A percentile compares a stretch with the other conserved stretches of the same genome.
Evolutionary conservation across 2,888 invertebrate genomes (phyloP).

Genomic region (Rhodophaea formosa): DNA sequence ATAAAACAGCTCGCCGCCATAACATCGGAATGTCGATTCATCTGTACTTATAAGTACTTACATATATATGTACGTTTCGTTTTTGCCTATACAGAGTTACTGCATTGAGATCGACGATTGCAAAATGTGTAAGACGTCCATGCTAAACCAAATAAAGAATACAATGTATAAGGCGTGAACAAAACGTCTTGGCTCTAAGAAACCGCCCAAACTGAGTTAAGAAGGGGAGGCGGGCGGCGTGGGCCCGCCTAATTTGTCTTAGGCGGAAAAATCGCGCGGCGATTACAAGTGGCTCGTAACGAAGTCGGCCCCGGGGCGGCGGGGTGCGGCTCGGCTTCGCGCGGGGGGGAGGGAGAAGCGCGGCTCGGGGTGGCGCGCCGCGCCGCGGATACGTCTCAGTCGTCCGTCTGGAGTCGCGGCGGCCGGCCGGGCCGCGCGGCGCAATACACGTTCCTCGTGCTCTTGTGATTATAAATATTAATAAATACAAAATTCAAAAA

Average conservation of each 20-base stretch:
- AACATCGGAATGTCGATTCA: slow-evolving; percentile 56
- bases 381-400: slow-evolving; percentile 69
- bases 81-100: slow-evolving; percentile 14
- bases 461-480: slow-evolving; percentile 80
- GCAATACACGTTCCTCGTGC: slow-evolving; percentile 81
- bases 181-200: slow-evolving; percentile 60
- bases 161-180: slow-evolving; percentile 46
- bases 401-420: slow-evolving; percentile 81
- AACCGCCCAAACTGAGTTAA: slow-evolving; percentile 63
- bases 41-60: slow-evolving; percentile 29
- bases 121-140: background rate
- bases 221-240: slow-evolving; percentile 54
- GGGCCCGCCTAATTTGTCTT: slow-evolving; percentile 79
- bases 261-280: slow-evolving; percentile 80
- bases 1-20: slow-evolving; percentile 72
- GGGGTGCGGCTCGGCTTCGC: slow-evolving; percentile 37
- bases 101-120: background rate
- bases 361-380: slow-evolving; percentile 52
- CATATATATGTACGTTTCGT: slow-evolving; percentile 29
- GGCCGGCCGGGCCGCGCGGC: slow-evolving; percentile 80
- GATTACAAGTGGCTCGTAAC: slow-evolving; percentile 81
- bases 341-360: slow-evolving; percentile 33
- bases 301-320: slow-evolving; percentile 67
- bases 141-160: background rate
- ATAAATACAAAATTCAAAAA: slow-evolving; percentile 58